phyloP scores from a whole-genome alignment of 2,888 invertebrate species.

The Eupithecia insigniata region DNA sequence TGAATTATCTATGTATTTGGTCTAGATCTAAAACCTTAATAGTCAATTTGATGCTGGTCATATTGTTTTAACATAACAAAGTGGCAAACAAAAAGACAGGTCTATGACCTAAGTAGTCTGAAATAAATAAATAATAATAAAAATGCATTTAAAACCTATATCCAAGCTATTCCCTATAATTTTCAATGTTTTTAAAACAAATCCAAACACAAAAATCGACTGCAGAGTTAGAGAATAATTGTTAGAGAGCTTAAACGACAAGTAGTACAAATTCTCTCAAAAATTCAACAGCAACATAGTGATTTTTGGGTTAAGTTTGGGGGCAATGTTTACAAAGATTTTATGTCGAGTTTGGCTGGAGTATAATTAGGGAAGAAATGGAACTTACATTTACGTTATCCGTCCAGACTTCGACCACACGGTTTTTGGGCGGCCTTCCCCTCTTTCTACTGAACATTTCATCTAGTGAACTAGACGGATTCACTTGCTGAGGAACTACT shows the following conservation, averaged over 20 bases:
- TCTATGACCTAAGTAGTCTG: too few relatives aligned
- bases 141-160: background rate
- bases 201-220: background rate
- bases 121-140: too few relatives aligned
- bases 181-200: too few relatives aligned
- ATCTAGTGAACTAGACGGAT: constrained; percentile 89
- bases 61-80: background rate
- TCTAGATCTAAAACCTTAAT: background rate
- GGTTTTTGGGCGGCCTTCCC: constrained; percentile 98
- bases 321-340: too few relatives aligned
- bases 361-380: background rate
- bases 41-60: background rate
- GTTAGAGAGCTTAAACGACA: too few relatives aligned
- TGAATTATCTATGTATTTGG: background rate
- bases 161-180: too few relatives aligned
- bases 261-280: too few relatives aligned
- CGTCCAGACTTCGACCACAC: constrained; percentile 95
- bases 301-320: too few relatives aligned
- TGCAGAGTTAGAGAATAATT: background rate
- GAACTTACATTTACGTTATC: constrained; percentile 87
- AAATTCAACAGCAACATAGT: too few relatives aligned
- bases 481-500: constrained; percentile 71
- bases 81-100: too few relatives aligned
- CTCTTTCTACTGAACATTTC: constrained; percentile 96
- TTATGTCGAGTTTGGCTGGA: too few relatives aligned